These are phyloP conservation scores for Pygoscelis antarcticus DNA, from an alignment of 2,113 vertebrate species.

Conservation along the genomic window DNA sequence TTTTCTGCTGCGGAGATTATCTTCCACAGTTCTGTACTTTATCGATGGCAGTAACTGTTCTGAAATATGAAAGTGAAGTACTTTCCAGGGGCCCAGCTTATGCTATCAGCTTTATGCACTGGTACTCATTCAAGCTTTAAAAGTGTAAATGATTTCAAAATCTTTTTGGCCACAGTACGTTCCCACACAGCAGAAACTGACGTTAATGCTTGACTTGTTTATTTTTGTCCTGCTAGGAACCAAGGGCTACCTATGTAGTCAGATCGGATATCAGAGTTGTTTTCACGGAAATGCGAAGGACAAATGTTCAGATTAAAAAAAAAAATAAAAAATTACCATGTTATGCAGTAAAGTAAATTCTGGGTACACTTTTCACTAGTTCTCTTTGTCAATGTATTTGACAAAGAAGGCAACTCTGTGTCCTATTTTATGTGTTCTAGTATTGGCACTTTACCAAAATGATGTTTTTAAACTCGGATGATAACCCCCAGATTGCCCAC, in stretches of 20 bases:
- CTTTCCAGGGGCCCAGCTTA: not conserved
- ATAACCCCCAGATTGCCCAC: not conserved
- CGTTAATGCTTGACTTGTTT: not conserved
- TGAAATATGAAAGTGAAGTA: not conserved
- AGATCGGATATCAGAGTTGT: not conserved
- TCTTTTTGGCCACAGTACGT: not conserved
- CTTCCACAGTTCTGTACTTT: not conserved
- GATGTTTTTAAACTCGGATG: not conserved
- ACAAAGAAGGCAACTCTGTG: not conserved
- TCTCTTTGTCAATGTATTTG: not conserved
- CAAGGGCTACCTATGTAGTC: not conserved
- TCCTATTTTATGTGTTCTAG: not conserved
- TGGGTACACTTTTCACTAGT: not conserved
- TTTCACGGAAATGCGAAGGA: not conserved
- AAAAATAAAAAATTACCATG: not conserved
- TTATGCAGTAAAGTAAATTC: not conserved
- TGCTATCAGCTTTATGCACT: conserved; percentile 22
- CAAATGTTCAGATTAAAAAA: not conserved
- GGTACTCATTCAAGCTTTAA: conserved; percentile 11
- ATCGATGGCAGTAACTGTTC: not conserved
- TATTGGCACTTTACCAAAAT: not conserved
- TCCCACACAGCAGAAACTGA: conserved; percentile 6
- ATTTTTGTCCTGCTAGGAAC: not conserved
- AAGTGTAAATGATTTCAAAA: not conserved
- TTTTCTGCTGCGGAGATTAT: not conserved